Base-by-base conservation (phyloP, 30 jellyfish, hydroid and myxozoan genomes). In the Aurelia sp. region DNA sequence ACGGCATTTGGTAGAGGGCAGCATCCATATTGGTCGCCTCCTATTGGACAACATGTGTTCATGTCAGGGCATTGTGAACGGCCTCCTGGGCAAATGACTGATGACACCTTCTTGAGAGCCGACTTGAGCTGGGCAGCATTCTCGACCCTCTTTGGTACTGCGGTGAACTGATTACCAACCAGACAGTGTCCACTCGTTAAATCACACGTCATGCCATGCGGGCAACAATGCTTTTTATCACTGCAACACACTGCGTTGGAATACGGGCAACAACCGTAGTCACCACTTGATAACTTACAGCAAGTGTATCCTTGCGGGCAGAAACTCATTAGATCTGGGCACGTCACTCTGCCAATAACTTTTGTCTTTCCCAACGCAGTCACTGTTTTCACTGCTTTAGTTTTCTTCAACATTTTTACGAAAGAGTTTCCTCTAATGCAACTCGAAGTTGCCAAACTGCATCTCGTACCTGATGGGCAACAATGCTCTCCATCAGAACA, bases 401-500 rank as follows among this genome's bases (percentile, higher is more conserved):
- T 18, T n/a, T 59, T 59, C 55, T 44, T 44, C 16, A 44, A 13
- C 55, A 44, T 44, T 44, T 44, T 44, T 44, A 44, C 55, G 55
- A 44, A 7, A 3, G 55, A 44, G 55, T 44, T 44, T 18, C 87
- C 91, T 40, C 77, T 22, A 19, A 21, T 22, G 53, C 96, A 87
- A 3, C 44, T 68, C 17, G 92, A 91, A 13, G 76, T 19, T 0
- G 50, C 27, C 31, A 63, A 8, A 41, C 64, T 89, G 59, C 98
- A 91, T 7, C 67, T 73, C 50, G 47, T 62, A 2, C 96, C 96
- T 58, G 81, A 44, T 71, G 96, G 96, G 66, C 98, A 91, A 65
- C 98, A 91, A 63, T 91, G 98, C 41, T 40, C 78, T 31, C 76
- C 78, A 33, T 91, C 98, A 13, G 30, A 31, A 66, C 98, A 92